Conservation (phyloP, 2,113 vertebrate species). For the Rhinolophus sinicus region DNA sequence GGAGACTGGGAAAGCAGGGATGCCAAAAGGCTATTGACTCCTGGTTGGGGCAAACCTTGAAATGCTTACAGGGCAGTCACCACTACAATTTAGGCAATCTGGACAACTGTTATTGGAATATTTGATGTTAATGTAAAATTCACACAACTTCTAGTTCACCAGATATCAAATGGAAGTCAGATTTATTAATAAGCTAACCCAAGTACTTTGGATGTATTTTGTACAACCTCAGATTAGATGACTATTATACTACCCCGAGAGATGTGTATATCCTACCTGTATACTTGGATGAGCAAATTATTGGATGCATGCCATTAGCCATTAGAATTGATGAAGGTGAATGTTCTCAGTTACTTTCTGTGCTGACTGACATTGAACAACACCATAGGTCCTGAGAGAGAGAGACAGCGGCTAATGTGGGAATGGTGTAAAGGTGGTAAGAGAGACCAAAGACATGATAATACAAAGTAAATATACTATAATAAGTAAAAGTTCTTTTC, state of each 20-base stretch:
- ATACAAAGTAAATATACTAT: neutral
- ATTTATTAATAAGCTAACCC: conserved; percentile 16
- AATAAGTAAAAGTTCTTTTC: neutral
- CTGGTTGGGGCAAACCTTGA: neutral
- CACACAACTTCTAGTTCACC: neutral
- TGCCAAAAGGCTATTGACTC: neutral
- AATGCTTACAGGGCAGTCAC: neutral
- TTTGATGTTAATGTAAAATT: conserved; percentile 34
- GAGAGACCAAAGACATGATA: neutral
- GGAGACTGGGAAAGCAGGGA: neutral
- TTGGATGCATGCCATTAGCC: conserved; percentile 20
- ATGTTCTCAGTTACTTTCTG: conserved; percentile 9
- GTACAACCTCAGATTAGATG: neutral
- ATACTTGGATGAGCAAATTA: conserved; percentile 12
- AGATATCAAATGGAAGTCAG: neutral
- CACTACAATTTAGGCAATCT: neutral
- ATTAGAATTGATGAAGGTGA: conserved; percentile 2
- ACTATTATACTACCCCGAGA: neutral
- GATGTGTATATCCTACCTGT: neutral
- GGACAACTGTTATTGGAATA: neutral
- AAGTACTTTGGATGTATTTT: conserved; percentile 21
- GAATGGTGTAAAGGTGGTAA: neutral
- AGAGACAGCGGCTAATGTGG: neutral
- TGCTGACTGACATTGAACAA: neutral
- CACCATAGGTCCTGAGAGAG: neutral